phyloP scores from a whole-genome alignment of 53 echinoderm and acorn worm species.

The Crossaster papposus region DNA sequence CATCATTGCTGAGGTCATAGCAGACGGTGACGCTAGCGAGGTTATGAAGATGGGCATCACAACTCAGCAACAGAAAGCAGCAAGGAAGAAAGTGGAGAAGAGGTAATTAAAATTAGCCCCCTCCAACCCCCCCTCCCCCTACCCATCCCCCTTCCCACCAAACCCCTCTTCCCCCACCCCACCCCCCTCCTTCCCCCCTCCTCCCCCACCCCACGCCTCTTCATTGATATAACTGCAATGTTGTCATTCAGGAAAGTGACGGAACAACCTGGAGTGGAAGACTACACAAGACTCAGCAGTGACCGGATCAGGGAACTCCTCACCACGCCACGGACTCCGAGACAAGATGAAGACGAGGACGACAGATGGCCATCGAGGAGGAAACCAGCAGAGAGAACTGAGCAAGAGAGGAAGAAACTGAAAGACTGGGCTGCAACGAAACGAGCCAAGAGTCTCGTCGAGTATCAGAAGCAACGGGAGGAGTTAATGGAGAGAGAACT shows the following conservation, averaged over 20 bases:
- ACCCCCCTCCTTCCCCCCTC: too few relatives aligned
- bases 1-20: slow-evolving; percentile 93
- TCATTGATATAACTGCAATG: neutral
- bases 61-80: slow-evolving; percentile 67
- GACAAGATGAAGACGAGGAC: slow-evolving; percentile 49
- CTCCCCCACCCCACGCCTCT: too few relatives aligned
- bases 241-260: slow-evolving; percentile 12
- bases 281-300: slow-evolving; percentile 68
- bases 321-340: slow-evolving; percentile 57
- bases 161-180: too few relatives aligned
- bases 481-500: slow-evolving; percentile 69
- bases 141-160: too few relatives aligned
- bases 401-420: slow-evolving; percentile 69
- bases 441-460: slow-evolving; percentile 59
- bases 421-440: slow-evolving; percentile 74
- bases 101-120: slow-evolving; percentile 12
- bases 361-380: slow-evolving; percentile 58
- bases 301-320: slow-evolving; percentile 75
- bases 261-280: slow-evolving; percentile 6
- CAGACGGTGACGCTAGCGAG: slow-evolving; percentile 66
- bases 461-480: slow-evolving; percentile 75
- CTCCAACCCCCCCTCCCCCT: too few relatives aligned
- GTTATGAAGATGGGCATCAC: slow-evolving; percentile 66
- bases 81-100: slow-evolving; percentile 61
- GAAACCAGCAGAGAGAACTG: slow-evolving; percentile 61